Conservation (phyloP, 1,140 invertebrate species). For the Drosophila lacteicornis region DNA sequence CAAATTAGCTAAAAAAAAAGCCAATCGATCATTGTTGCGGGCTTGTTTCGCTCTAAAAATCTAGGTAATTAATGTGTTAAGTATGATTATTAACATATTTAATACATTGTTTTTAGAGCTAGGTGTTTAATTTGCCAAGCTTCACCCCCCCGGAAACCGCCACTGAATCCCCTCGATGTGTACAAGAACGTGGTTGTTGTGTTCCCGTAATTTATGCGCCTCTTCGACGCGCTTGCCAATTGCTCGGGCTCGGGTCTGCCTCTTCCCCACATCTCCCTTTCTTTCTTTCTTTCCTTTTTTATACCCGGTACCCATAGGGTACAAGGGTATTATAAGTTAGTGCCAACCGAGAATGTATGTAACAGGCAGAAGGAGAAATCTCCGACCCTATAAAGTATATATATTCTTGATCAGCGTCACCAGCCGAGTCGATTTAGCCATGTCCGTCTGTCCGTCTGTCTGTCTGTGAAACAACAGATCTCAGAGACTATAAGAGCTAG, state of each 20-base stretch:
- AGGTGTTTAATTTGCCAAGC: background rate
- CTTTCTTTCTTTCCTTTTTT: constrained; percentile 6
- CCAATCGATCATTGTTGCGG: constrained; percentile 3
- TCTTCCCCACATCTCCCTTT: constrained; percentile 9
- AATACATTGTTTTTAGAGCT: constrained; percentile 16
- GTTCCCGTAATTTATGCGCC: constrained; percentile 75
- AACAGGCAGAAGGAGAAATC: no score
- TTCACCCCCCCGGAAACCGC: constrained; percentile 11
- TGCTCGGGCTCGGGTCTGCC: constrained; percentile 34
- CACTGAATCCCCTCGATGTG: constrained; percentile 20
- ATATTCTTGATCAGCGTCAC: no score
- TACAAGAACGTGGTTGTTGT: constrained; percentile 27
- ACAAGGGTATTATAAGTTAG: no score
- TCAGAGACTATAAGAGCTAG: no score
- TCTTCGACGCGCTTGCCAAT: constrained; percentile 79
- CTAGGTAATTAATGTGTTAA: constrained; percentile 12
- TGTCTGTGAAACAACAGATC: no score
- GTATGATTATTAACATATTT: constrained; percentile 5
- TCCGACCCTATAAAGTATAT: no score
- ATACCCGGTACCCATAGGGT: no score
- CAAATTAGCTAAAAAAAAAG: constrained; percentile 8
- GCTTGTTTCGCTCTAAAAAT: constrained; percentile 14
- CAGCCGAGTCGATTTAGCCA: no score
- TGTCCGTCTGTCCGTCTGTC: no score
- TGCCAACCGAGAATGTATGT: no score